Conservation (phyloP, 2,113 vertebrate genomes). For the Scomber colias region DNA sequence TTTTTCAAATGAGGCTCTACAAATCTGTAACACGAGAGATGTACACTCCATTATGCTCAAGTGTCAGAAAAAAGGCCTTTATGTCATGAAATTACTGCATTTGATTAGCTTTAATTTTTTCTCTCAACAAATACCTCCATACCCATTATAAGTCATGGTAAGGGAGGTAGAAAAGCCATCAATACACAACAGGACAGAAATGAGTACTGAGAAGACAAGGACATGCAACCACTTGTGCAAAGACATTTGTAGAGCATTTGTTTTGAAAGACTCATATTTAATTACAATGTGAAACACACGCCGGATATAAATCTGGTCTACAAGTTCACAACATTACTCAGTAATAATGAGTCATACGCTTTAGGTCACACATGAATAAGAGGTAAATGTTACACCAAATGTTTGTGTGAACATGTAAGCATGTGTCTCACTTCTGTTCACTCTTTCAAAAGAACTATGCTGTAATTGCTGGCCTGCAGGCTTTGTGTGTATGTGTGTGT, state of each 20-base stretch:
- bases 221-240: slow-evolving; percentile 28
- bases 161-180: not conserved
- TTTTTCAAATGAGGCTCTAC: slow-evolving; percentile 89
- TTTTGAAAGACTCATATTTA: slow-evolving; percentile 51
- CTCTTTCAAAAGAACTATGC: slow-evolving; percentile 46
- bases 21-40: slow-evolving; percentile 88
- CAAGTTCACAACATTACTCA: slow-evolving; percentile 33
- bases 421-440: slow-evolving; percentile 42
- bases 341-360: slow-evolving; percentile 47
- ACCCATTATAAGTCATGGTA: slow-evolving; percentile 52
- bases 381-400: slow-evolving; percentile 32
- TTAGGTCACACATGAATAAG: slow-evolving; percentile 33
- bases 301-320: not conserved
- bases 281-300: slow-evolving; percentile 47
- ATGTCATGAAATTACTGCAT: slow-evolving; percentile 85
- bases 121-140: slow-evolving; percentile 69
- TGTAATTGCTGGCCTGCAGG: slow-evolving; percentile 62
- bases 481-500: slow-evolving; percentile 45
- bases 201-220: not conserved
- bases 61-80: slow-evolving; percentile 88
- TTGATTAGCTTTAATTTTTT: slow-evolving; percentile 79
- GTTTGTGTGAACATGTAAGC: slow-evolving; percentile 52
- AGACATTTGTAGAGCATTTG: slow-evolving; percentile 33
- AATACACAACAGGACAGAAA: slow-evolving; percentile 34
- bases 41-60: slow-evolving; percentile 91